Conservation (phyloP, 2,797 vertebrate species). For the Hyperoplus lanceolatus region DNA sequence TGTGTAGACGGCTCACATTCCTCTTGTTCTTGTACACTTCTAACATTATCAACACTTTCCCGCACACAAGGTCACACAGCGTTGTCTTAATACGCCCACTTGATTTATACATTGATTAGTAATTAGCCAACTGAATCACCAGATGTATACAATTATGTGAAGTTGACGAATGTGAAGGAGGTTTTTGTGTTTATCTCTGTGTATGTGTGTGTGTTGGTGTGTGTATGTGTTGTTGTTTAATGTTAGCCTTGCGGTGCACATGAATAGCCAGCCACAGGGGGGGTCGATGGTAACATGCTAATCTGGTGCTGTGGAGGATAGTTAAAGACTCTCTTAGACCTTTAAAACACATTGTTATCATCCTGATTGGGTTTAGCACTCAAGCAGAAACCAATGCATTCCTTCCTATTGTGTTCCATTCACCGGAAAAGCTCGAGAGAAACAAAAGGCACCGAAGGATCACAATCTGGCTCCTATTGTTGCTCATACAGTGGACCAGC, state of each 20-base stretch:
- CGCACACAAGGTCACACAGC: slow-evolving; percentile 17
- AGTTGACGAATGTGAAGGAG: slow-evolving; percentile 34
- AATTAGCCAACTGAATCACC: slow-evolving; percentile 55
- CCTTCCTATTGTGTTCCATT: slow-evolving; percentile 80
- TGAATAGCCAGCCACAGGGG: slow-evolving; percentile 71
- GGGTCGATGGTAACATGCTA: slow-evolving; percentile 79
- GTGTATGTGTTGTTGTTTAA: slow-evolving; percentile 66
- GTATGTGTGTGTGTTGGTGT: slow-evolving; percentile 7
- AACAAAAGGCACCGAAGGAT: slow-evolving; percentile 74
- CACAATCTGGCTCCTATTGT: slow-evolving; percentile 73
- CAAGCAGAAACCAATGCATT: slow-evolving; percentile 80
- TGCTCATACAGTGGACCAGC: slow-evolving; percentile 75
- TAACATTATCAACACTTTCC: slow-evolving; percentile 10
- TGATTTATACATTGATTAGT: slow-evolving; percentile 70
- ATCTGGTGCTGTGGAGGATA: slow-evolving; percentile 81
- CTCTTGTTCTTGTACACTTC: slow-evolving; percentile 8
- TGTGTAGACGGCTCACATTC: slow-evolving; percentile 1
- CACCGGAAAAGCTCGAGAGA: slow-evolving; percentile 67
- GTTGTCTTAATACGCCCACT: slow-evolving; percentile 9
- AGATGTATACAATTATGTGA: slow-evolving; percentile 44
- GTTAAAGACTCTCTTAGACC: slow-evolving; percentile 80
- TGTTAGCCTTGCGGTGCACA: slow-evolving; percentile 67
- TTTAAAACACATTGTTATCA: slow-evolving; percentile 83
- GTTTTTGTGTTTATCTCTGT: slow-evolving; percentile 42
- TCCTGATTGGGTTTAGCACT: slow-evolving; percentile 83